Evolutionary conservation across 2,113 vertebrate species (phyloP).

Genomic region (Ariopsis seemanni): DNA sequence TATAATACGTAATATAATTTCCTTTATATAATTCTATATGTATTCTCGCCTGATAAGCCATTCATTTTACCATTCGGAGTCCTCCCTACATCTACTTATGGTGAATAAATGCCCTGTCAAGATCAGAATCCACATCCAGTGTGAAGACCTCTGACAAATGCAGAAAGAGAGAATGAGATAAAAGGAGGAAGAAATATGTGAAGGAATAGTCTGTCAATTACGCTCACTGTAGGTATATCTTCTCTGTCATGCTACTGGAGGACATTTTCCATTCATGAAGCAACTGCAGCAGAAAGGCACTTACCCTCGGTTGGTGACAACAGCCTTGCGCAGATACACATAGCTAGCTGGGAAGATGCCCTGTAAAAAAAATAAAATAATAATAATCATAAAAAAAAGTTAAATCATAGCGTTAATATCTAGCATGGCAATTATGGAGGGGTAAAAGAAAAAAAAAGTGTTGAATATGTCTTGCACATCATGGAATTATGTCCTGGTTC

Average conservation of each 20-base stretch:
- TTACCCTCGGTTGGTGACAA: slow-evolving; percentile 72
- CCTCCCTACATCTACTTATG: neutral
- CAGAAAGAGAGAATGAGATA: no score
- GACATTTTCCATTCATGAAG: neutral
- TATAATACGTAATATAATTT: neutral
- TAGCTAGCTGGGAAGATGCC: slow-evolving; percentile 72
- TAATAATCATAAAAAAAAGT: no score
- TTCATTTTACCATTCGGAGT: neutral
- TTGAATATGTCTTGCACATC: neutral
- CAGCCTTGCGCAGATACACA: slow-evolving; percentile 72
- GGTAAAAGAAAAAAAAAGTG: neutral
- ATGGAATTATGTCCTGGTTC: neutral
- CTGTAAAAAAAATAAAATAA: slow-evolving; percentile 58
- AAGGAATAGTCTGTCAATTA: neutral
- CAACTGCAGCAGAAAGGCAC: slow-evolving; percentile 38
- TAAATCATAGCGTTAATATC: neutral
- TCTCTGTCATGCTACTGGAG: neutral
- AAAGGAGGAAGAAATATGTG: neutral
- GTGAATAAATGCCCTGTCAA: no score
- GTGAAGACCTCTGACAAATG: neutral
- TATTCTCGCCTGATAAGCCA: neutral
- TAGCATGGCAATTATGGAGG: neutral
- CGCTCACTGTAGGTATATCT: neutral
- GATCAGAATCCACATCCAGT: neutral
- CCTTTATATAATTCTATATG: neutral